A percentile compares a stretch with the other conserved stretches of the same genome.
Conservation (phyloP, 2,888 invertebrate genomes). For the Cataglyphis albicans region DNA sequence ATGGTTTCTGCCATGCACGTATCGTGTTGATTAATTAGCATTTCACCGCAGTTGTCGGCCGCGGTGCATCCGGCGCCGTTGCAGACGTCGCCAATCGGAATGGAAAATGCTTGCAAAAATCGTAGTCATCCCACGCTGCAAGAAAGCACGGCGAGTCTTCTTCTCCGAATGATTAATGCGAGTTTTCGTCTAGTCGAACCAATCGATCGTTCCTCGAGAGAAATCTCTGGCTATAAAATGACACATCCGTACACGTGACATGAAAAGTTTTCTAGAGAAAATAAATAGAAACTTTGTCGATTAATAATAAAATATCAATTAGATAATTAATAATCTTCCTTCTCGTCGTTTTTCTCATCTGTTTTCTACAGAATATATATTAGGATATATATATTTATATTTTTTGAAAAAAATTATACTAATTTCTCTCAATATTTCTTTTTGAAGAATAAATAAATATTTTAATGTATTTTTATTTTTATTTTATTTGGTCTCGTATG, state of each 20-base stretch:
- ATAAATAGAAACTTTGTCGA: not conserved
- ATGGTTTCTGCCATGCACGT: slow-evolving; percentile 50
- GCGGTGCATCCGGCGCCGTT: slow-evolving; percentile 28
- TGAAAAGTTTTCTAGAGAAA: not conserved
- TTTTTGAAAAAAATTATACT: not conserved
- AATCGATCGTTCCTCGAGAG: slow-evolving; percentile 21
- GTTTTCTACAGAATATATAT: not conserved
- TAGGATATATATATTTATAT: too few species aligned
- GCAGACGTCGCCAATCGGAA: slow-evolving; percentile 22
- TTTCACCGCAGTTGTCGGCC: slow-evolving; percentile 28
- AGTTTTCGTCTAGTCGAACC: slow-evolving; percentile 22
- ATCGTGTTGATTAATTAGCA: slow-evolving; percentile 57
- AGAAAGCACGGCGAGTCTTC: slow-evolving; percentile 39
- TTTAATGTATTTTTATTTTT: not conserved
- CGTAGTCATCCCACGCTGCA: slow-evolving; percentile 30
- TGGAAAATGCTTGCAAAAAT: slow-evolving; percentile 44
- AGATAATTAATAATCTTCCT: not conserved
- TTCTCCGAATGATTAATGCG: slow-evolving; percentile 35
- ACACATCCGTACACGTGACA: not conserved
- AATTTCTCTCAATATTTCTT: not conserved
- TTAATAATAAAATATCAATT: not conserved
- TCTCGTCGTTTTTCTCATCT: not conserved
- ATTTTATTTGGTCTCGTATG: not conserved
- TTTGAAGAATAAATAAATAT: not conserved
- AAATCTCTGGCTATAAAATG: slow-evolving; percentile 12